A percentile compares a stretch with the other conserved stretches of the same genome.
phyloP scores from a whole-genome alignment of 2,797 vertebrate species.

The Anas acuta region DNA sequence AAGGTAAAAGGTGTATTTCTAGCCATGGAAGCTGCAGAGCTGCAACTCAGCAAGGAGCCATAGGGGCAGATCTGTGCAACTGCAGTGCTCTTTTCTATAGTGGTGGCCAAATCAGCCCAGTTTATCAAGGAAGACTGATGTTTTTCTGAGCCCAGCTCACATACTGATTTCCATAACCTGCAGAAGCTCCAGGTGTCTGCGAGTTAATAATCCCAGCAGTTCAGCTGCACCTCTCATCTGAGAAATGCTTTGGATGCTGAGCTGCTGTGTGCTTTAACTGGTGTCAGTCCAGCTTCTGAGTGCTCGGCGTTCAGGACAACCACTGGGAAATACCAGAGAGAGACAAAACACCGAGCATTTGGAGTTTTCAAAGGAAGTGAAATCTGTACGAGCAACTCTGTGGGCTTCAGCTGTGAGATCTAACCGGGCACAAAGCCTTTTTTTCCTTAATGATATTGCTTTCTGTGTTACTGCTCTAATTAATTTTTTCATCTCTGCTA shows the following conservation, averaged over 20 bases:
- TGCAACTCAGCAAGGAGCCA: constrained; percentile 1
- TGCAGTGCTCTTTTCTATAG: background rate
- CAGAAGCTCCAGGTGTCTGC: background rate
- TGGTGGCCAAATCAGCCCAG: constrained; percentile 8
- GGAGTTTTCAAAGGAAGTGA: background rate
- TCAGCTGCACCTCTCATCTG: background rate
- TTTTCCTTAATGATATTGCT: background rate
- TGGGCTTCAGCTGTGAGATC: background rate
- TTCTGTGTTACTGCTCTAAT: background rate
- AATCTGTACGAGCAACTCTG: background rate
- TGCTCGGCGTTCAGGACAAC: background rate
- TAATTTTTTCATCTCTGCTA: background rate
- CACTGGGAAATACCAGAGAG: background rate
- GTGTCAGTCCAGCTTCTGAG: background rate
- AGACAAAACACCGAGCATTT: background rate
- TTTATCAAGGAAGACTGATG: background rate
- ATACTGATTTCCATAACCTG: constrained; percentile 8
- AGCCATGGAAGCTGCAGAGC: background rate
- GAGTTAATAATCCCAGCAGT: background rate
- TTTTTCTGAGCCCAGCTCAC: constrained; percentile 32
- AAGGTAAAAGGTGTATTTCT: background rate
- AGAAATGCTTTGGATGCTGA: background rate
- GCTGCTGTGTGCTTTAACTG: background rate
- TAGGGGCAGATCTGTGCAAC: constrained; percentile 46
- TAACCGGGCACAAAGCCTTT: background rate